Conservation (phyloP, 2,888 invertebrate species). For the Nemoura dubitans region DNA sequence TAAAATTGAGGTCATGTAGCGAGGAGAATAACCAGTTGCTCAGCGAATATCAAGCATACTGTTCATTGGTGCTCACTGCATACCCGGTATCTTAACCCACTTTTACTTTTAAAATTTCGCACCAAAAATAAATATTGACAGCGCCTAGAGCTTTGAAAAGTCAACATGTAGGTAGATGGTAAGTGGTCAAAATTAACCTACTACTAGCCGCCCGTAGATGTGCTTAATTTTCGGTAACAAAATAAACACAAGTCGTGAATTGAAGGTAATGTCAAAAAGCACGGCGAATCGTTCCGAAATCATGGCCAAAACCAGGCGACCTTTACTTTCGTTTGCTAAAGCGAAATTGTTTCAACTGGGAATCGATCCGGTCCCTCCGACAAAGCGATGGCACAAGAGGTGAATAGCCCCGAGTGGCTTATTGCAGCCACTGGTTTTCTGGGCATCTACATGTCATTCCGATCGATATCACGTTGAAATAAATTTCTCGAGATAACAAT, state of each 20-base stretch:
- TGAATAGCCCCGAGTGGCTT: constrained; percentile 47
- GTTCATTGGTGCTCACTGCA: neutral
- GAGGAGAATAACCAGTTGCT: constrained; percentile 34
- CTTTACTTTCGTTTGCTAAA: neutral
- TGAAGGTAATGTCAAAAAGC: too few relatives aligned
- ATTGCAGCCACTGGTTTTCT: constrained; percentile 33
- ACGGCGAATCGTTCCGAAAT: neutral
- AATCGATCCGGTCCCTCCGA: constrained; percentile 34
- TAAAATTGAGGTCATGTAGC: constrained; percentile 21
- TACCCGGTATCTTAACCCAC: constrained; percentile 34
- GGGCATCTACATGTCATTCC: neutral
- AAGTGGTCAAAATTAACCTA: too few relatives aligned
- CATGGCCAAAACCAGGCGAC: neutral
- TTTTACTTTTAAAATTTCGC: constrained; percentile 42
- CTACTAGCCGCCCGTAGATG: too few relatives aligned
- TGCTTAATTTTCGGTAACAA: too few relatives aligned
- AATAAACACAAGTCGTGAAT: too few relatives aligned
- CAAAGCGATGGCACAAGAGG: constrained; percentile 38
- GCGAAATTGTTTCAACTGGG: constrained; percentile 10
- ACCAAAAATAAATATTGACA: constrained; percentile 18
- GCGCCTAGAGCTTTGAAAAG: neutral
- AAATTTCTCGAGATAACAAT: neutral
- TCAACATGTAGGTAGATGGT: neutral
- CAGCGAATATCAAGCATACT: neutral
- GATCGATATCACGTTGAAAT: neutral